phyloP scores from a whole-genome alignment of 2,113 vertebrate species.

The Sporophila hypoxantha region DNA sequence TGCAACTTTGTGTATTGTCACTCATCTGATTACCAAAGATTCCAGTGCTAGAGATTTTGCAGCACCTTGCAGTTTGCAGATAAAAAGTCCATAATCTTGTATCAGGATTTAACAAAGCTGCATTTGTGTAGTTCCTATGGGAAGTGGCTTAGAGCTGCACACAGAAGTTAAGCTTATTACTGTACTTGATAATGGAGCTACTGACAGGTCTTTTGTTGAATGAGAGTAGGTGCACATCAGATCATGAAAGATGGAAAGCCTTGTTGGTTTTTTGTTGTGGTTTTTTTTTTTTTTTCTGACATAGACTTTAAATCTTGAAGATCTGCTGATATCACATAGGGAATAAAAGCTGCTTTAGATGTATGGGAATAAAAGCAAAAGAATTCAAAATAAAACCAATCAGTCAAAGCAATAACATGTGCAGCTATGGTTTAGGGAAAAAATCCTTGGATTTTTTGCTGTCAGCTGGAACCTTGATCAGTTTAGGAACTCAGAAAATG shows the following conservation, averaged over 20 bases:
- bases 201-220: conserved; percentile 37
- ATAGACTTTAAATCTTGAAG: not conserved
- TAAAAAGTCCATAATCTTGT: conserved; percentile 13
- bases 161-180: conserved; percentile 43
- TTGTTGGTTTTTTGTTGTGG: not conserved
- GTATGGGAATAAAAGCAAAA: conserved; percentile 2
- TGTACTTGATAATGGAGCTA: conserved; percentile 29
- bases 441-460: not conserved
- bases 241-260: conserved; percentile 11
- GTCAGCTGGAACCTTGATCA: not conserved
- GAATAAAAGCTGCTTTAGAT: conserved; percentile 25
- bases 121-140: conserved; percentile 17
- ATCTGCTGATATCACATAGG: not conserved
- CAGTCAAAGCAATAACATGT: not conserved
- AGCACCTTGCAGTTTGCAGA: not conserved
- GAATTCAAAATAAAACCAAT: conserved; percentile 3
- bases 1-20: not conserved
- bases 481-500: not conserved
- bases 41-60: not conserved
- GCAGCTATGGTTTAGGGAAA: not conserved
- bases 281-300: not conserved
- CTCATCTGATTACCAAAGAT: not conserved
- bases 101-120: conserved; percentile 18
- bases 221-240: not conserved
- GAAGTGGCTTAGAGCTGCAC: conserved; percentile 37